Evolutionary conservation across 2,113 vertebrate genomes (phyloP), one percentile per base, ranked within the genome.

Genomic region (Gasterosteus nipponicus): DNA sequence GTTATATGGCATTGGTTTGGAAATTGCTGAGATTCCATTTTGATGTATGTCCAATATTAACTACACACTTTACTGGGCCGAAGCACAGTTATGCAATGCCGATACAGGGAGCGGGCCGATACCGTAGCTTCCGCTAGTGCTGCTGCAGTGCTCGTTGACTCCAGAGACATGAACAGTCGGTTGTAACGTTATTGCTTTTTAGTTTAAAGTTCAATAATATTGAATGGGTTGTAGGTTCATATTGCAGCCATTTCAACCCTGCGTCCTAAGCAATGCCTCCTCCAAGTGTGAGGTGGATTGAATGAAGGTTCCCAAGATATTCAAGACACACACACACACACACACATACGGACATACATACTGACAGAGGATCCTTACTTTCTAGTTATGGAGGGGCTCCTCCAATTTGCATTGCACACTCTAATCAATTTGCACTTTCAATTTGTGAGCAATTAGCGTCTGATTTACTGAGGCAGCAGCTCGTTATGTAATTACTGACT

Each of bases 401-500:
- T 69, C 59, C 31, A 73, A 66, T 82, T 82, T 78, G 63, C 58
- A 65, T 26, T 33, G 42, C 38, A 71, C 9, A 69, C 59, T 69
- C 38, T 44, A 64, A 73, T 64, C 65, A 74, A 64, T 64, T 77
- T 69, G 44, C 38, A 41, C 42, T 49, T 4, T 3, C 67, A 68
- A 15, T 78, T 41, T 78, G 69, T 8, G 16, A 39, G 19, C 72
- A 80, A 83, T 83, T 77, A 80, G 54, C 12, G 3, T 61, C 46
- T 83, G 74, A 85, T 80, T 85, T 66, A 77, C 38, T 35, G 61
- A 75, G 47, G 60, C 65, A 75, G 73, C 46, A 10, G 53, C 67
- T 76, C 41, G 56, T 82, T 86, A 67, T 79, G 64, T 56, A 79
- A 64, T 86, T 75, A 77, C 62, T 54, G 33, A 35, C 67, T 44